phyloP scores from a whole-genome alignment of 1,140 invertebrate species.

The Goniozus legneri region DNA sequence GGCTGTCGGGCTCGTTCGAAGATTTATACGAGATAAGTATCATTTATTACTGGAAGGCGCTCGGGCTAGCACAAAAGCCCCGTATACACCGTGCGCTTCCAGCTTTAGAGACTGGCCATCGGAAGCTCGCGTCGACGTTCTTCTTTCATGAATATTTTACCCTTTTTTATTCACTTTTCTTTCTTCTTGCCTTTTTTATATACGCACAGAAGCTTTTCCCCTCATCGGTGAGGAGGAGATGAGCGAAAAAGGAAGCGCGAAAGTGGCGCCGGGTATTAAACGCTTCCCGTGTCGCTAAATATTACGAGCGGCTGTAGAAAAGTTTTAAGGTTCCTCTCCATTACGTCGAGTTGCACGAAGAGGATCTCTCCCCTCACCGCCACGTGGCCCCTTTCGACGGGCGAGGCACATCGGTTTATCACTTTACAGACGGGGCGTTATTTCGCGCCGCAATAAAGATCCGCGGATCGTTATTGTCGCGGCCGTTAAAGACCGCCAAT shows the following conservation, averaged over 20 bases:
- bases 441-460: conserved; percentile 21
- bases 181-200: too few species aligned
- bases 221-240: not conserved
- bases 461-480: conserved; percentile 25
- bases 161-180: conserved; percentile 22
- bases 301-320: conserved; percentile 22
- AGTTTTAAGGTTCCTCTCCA: conserved; percentile 26
- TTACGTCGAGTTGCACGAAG: conserved; percentile 12
- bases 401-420: conserved; percentile 16
- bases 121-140: too few species aligned
- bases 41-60: too few species aligned
- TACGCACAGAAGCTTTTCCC: conserved; percentile 1
- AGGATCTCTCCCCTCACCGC: conserved; percentile 3
- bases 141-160: conserved; percentile 26
- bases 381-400: conserved; percentile 1
- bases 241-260: not conserved
- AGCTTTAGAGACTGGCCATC: too few species aligned
- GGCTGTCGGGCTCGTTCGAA: too few species aligned
- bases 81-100: too few species aligned
- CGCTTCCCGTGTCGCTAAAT: conserved; percentile 22
- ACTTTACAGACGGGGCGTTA: conserved; percentile 22
- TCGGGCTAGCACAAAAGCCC: too few species aligned
- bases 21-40: too few species aligned
- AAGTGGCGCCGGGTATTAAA: conserved; percentile 9
- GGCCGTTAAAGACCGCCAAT: conserved; percentile 13